These are phyloP conservation scores for Sylvilagus floridanus DNA, from an alignment of 2,797 vertebrate genomes.

Conservation along the genomic window DNA sequence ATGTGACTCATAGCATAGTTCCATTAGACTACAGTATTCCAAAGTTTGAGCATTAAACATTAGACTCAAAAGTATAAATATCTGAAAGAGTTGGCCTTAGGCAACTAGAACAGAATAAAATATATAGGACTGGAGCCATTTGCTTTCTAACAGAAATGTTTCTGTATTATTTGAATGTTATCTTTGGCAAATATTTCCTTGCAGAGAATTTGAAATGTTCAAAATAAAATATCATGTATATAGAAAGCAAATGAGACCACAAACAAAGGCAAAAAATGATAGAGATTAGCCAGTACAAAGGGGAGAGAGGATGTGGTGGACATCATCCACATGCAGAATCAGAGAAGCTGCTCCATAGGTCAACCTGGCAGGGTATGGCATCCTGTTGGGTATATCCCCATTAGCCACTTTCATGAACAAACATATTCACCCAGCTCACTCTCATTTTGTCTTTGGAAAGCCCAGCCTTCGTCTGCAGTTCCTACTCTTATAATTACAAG, in stretches of 20 bases:
- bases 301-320: background rate
- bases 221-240: background rate
- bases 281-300: background rate
- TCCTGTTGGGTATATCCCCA: background rate
- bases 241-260: background rate
- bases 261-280: background rate
- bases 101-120: background rate
- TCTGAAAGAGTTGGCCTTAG: background rate
- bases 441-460: background rate
- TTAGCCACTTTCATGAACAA: background rate
- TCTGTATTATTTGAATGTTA: background rate
- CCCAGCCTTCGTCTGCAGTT: background rate
- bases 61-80: slow-evolving; percentile 50
- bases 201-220: slow-evolving; percentile 11
- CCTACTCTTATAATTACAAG: background rate
- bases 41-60: slow-evolving; percentile 33
- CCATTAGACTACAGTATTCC: background rate
- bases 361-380: background rate
- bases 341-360: accelerated
- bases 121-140: background rate
- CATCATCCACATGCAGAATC: background rate
- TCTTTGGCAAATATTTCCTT: background rate
- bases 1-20: slow-evolving; percentile 40
- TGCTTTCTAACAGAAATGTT: slow-evolving; percentile 14
- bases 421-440: background rate